phyloP scores from a whole-genome alignment of 2,113 vertebrate genomes.

The Donacobius atricapilla region DNA sequence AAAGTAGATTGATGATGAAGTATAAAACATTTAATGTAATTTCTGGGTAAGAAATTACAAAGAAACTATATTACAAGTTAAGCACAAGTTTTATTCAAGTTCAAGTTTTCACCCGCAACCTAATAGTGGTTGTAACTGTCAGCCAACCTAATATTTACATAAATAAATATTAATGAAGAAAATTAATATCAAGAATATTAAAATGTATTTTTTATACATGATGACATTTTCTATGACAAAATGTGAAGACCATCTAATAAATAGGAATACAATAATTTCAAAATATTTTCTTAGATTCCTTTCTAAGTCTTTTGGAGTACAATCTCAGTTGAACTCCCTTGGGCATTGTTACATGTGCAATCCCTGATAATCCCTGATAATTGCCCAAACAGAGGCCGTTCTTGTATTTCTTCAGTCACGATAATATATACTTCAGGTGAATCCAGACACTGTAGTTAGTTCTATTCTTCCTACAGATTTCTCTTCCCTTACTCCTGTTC shows the following conservation, averaged over 20 bases:
- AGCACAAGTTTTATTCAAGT: constrained; percentile 23
- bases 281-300: not conserved
- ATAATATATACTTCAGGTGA: not conserved
- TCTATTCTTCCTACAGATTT: not conserved
- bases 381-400: not conserved
- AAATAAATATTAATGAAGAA: not conserved
- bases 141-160: not conserved
- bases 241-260: not conserved
- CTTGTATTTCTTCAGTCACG: not conserved
- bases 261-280: not conserved
- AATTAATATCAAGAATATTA: not conserved
- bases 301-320: not conserved
- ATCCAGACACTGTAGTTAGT: accelerated
- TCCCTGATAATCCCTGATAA: not conserved
- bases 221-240: not conserved
- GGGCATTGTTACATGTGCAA: not conserved
- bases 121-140: not conserved
- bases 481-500: not conserved
- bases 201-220: not conserved
- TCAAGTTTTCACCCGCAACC: not conserved
- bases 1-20: constrained; percentile 18
- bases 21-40: constrained; percentile 36
- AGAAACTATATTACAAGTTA: constrained; percentile 1
- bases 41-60: constrained; percentile 6
- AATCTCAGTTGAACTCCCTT: not conserved